Evolutionary conservation across 1,140 invertebrate genomes (phyloP).

Genomic region (Drosophila lini): DNA sequence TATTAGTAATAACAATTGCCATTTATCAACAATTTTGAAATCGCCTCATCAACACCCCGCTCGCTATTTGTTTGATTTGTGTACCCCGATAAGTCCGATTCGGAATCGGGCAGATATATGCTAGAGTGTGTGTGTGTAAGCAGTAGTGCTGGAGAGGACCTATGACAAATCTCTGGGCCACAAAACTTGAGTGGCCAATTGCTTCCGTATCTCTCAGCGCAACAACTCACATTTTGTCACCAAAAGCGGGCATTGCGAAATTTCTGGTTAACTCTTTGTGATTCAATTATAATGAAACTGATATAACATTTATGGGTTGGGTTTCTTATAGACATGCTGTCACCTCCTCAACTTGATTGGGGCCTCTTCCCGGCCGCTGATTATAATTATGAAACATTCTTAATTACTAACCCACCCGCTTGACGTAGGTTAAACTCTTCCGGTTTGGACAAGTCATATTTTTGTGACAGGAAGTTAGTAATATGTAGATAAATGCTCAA

Average conservation of each 20-base stretch:
- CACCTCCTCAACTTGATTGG: slow-evolving; percentile 41
- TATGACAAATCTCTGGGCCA: slow-evolving; percentile 39
- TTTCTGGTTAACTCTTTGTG: slow-evolving; percentile 45
- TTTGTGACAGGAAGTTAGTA: slow-evolving; percentile 10
- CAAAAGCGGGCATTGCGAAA: slow-evolving; percentile 41
- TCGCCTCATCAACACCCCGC: slow-evolving; percentile 26
- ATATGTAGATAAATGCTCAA: slow-evolving; percentile 1
- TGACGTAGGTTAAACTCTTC: slow-evolving; percentile 40
- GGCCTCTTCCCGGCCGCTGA: slow-evolving; percentile 20
- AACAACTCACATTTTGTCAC: slow-evolving; percentile 38
- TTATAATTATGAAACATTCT: slow-evolving; percentile 44
- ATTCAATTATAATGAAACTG: slow-evolving; percentile 74
- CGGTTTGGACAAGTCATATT: slow-evolving; percentile 27
- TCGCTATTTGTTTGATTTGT: slow-evolving; percentile 59
- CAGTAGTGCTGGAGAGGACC: slow-evolving; percentile 9
- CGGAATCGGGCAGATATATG: slow-evolving; percentile 19
- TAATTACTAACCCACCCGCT: slow-evolving; percentile 31
- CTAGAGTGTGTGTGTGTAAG: background rate
- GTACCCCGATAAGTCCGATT: slow-evolving; percentile 34
- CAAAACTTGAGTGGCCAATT: slow-evolving; percentile 34
- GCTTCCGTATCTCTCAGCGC: slow-evolving; percentile 45
- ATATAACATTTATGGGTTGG: slow-evolving; percentile 23
- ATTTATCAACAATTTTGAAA: slow-evolving; percentile 62
- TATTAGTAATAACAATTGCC: slow-evolving; percentile 70
- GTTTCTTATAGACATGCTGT: slow-evolving; percentile 78